Conservation (phyloP, 2,797 vertebrate genomes). For the Poecile montanus region DNA sequence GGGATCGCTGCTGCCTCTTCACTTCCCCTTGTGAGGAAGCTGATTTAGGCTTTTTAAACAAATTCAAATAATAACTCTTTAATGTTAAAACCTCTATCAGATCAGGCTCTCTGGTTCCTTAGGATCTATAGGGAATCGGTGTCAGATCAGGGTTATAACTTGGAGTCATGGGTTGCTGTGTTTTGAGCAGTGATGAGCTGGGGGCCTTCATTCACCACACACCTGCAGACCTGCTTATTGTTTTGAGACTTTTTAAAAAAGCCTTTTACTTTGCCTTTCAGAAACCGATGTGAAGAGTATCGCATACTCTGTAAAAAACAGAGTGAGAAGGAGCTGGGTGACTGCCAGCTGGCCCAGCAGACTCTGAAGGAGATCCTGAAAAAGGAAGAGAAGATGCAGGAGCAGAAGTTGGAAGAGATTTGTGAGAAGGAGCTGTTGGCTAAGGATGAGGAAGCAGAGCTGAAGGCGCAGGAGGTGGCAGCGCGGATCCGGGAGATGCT, state of each 20-base stretch:
- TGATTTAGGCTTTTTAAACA: not conserved
- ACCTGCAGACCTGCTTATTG: not conserved
- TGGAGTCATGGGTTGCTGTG: not conserved
- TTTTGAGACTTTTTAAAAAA: not conserved
- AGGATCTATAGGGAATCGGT: not conserved
- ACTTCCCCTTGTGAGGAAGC: not conserved
- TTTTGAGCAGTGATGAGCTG: not conserved
- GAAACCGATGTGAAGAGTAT: slow-evolving; percentile 78
- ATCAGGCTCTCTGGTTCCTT: not conserved
- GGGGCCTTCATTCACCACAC: not conserved
- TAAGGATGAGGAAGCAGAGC: slow-evolving; percentile 75
- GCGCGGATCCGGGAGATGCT: slow-evolving; percentile 52
- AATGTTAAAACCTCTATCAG: not conserved
- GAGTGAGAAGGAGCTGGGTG: slow-evolving; percentile 68
- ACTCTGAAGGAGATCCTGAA: slow-evolving; percentile 67
- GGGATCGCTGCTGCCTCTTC: not conserved
- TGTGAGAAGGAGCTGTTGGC: slow-evolving; percentile 83
- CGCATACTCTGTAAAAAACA: slow-evolving; percentile 43
- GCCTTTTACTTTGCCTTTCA: not conserved
- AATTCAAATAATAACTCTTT: not conserved
- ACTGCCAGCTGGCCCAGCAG: slow-evolving; percentile 81
- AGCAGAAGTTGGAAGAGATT: slow-evolving; percentile 77
- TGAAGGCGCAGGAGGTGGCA: slow-evolving; percentile 15
- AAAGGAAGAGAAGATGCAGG: slow-evolving; percentile 74
- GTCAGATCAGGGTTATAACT: not conserved